Evolutionary conservation across 2,888 invertebrate species (phyloP).

Genomic region (Phymatocera aterrima): DNA sequence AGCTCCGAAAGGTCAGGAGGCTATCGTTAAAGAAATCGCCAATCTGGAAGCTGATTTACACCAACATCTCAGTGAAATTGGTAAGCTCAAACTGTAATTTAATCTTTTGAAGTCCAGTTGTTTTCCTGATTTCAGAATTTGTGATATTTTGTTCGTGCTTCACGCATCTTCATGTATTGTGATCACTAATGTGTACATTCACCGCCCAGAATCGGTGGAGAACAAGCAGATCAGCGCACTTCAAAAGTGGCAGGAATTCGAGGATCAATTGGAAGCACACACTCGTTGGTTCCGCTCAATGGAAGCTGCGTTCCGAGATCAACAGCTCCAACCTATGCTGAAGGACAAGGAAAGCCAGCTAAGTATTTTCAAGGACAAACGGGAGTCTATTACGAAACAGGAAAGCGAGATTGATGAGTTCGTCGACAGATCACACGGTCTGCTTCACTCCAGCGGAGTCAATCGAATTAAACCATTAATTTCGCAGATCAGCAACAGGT

Average conservation of each 20-base stretch:
- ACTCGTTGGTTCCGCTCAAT: conserved; percentile 91
- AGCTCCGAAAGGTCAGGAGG: conserved; percentile 85
- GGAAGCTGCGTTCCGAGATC: conserved; percentile 91
- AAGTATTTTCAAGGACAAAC: conserved; percentile 83
- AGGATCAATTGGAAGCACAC: conserved; percentile 86
- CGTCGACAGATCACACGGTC: conserved; percentile 91
- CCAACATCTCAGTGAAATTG: conserved; percentile 82
- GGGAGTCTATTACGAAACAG: conserved; percentile 86
- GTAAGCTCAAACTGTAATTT: conserved; percentile 62
- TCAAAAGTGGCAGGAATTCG: conserved; percentile 92
- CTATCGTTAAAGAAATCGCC: conserved; percentile 84
- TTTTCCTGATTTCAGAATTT: neutral
- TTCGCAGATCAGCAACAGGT: conserved; percentile 91
- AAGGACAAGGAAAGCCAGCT: conserved; percentile 88
- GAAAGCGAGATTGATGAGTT: conserved; percentile 93
- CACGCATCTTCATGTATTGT: neutral
- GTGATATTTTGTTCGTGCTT: neutral
- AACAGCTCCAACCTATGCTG: conserved; percentile 87
- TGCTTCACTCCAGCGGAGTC: conserved; percentile 89
- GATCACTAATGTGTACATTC: conserved; percentile 27
- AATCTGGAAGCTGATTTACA: conserved; percentile 82
- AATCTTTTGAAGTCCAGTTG: neutral
- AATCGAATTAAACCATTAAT: conserved; percentile 91
- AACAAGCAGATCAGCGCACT: conserved; percentile 85
- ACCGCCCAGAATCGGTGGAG: conserved; percentile 78